A percentile compares a stretch with the other conserved stretches of the same genome.
Evolutionary conservation across 1,140 invertebrate species (phyloP).

Genomic region (Cydia strobilella): DNA sequence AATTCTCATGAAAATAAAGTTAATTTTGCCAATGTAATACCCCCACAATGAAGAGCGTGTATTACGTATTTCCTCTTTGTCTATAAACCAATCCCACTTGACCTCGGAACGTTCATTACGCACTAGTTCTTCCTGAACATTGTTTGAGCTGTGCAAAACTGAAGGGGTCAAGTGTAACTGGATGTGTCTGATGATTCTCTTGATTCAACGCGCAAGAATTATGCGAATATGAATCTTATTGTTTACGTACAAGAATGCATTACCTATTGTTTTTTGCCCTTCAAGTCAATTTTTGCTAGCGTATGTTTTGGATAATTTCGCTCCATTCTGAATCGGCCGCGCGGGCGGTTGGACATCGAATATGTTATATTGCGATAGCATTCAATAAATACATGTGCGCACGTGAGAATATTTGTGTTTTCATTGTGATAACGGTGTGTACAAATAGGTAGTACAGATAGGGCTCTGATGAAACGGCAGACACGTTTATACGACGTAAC

Average conservation of each 20-base stretch:
- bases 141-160: neutral
- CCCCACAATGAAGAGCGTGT: neutral
- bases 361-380: conserved; percentile 14
- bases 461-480: conserved; percentile 8
- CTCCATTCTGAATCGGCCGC: conserved; percentile 21
- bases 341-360: conserved; percentile 3
- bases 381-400: conserved; percentile 23
- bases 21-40: neutral
- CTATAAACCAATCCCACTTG: neutral
- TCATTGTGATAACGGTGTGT: conserved; percentile 32
- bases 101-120: neutral
- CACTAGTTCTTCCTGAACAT: neutral
- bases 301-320: conserved; percentile 29
- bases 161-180: neutral
- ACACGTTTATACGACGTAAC: conserved; percentile 7
- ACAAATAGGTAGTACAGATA: conserved; percentile 30
- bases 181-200: neutral
- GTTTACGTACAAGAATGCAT: neutral
- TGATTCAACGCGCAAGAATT: neutral
- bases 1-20: conserved; percentile 8
- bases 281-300: neutral
- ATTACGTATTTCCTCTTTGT: conserved; percentile 20
- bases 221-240: conserved; percentile 8
- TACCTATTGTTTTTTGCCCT: neutral
- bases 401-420: conserved; percentile 27